Evolutionary conservation across 2,888 invertebrate species (phyloP).

Genomic region (Chymomyza fuscimana): DNA sequence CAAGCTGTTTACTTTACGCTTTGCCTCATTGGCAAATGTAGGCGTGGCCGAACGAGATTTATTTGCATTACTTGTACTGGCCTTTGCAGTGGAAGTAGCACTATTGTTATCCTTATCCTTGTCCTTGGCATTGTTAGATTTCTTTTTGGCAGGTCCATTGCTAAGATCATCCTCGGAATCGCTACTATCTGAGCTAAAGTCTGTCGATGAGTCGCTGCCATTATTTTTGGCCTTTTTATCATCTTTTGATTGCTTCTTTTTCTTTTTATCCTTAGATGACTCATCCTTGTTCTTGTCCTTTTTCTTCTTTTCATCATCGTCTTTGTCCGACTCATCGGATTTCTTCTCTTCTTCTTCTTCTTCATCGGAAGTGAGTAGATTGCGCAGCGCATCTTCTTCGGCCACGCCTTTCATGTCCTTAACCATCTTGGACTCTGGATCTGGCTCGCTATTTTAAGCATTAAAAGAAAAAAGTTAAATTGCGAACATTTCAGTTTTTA

Average conservation of each 20-base stretch:
- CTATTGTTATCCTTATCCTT: slow-evolving; percentile 53
- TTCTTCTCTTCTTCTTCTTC: slow-evolving; percentile 91
- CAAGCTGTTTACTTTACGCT: slow-evolving; percentile 78
- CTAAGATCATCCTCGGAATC: slow-evolving; percentile 85
- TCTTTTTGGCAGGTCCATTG: slow-evolving; percentile 80
- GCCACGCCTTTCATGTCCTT: slow-evolving; percentile 94
- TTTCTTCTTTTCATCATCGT: slow-evolving; percentile 87
- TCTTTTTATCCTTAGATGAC: slow-evolving; percentile 83
- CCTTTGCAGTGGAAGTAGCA: slow-evolving; percentile 66
- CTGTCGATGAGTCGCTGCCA: slow-evolving; percentile 84
- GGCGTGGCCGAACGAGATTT: slow-evolving; percentile 80
- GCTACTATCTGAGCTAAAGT: slow-evolving; percentile 86
- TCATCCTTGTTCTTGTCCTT: slow-evolving; percentile 82
- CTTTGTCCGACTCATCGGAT: slow-evolving; percentile 87
- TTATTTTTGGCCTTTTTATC: slow-evolving; percentile 81
- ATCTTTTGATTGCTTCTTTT: slow-evolving; percentile 84
- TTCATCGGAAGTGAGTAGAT: slow-evolving; percentile 92
- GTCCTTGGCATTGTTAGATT: slow-evolving; percentile 72
- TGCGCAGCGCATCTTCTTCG: slow-evolving; percentile 92
- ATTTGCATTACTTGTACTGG: slow-evolving; percentile 64
- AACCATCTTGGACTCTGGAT: slow-evolving; percentile 87
- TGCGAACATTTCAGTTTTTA: not conserved
- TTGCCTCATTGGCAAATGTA: slow-evolving; percentile 63
- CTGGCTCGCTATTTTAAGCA: slow-evolving; percentile 82
- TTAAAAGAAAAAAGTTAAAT: slow-evolving; percentile 43